Base-by-base conservation (phyloP, 1,140 invertebrate species). In the Lepidurus arcticus region DNA sequence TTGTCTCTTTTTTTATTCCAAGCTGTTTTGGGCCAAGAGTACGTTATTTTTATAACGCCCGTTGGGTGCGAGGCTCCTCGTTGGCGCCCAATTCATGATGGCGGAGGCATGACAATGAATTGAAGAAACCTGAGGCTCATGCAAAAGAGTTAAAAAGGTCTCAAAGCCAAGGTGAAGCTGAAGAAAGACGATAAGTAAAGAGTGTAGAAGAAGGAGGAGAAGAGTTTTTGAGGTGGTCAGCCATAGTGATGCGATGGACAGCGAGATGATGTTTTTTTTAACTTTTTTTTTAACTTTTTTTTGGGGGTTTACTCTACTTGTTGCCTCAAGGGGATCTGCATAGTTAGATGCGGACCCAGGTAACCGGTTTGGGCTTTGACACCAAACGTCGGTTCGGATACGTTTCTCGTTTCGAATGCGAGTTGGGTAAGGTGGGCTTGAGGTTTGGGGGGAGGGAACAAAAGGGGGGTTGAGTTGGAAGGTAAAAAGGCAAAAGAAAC, bases 81-180 rank as follows among this genome's bases (percentile, higher is more conserved):
- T 65, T 65, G 53, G 53, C 53, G 53, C 53, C 53, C 53, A 16
- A 21, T 65, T 65, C 53, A 65, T 65, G 53, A 65, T 65, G 53
- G 53, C 53, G 53, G 53, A 65, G 53, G 53, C 53, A 65, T 65
- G 53, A 65, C 53, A 65, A 65, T 65, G 53, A 65, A 65, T 65
- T 65, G 53, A 65, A 65, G 53, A 65, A 65, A 65, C 53, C 53
- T 65, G 53, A 65, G n/a, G 53, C 53, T 65, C 53, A 65, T 65
- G 53, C 21, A 65, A 65, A 65, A 65, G 53, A 65, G 53, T 65
- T 65, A 65, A 65, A 65, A 65, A 65, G 53, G 53, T 65, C 53
- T 65, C 8, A 65, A 65, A 65, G 53, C 53, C 53, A 65, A 65
- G 9, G 53, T 65, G 53, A 65, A 65, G 53, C 53, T 10, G 3